Percentiles rank a stretch among this genome's conserved stretches.
phyloP scores from a whole-genome alignment of 2,888 invertebrate species.

The Branchipolynoe longqiensis region DNA sequence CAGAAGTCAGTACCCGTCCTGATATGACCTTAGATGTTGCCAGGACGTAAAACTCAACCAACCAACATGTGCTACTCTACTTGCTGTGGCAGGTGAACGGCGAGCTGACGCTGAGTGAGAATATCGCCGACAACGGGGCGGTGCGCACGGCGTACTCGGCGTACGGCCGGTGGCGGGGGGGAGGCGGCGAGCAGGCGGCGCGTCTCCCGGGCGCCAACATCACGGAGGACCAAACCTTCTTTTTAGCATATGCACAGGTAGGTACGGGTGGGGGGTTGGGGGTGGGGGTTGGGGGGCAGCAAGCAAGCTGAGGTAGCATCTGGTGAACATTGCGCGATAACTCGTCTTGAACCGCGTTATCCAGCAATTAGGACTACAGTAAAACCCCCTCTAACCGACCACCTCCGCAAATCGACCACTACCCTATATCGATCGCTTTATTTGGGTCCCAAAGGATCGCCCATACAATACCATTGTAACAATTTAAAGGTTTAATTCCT shows the following conservation, averaged over 20 bases:
- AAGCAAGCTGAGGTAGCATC: not conserved
- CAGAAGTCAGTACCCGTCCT: too few relatives aligned
- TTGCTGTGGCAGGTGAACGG: constrained; percentile 20
- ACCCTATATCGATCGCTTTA: too few relatives aligned
- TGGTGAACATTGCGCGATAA: too few relatives aligned
- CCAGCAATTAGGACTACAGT: too few relatives aligned
- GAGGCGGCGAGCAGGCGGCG: not conserved
- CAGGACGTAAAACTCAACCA: too few relatives aligned
- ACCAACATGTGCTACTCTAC: not conserved
- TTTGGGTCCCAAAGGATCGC: too few relatives aligned
- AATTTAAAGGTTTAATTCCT: too few relatives aligned
- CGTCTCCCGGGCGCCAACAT: constrained; percentile 14
- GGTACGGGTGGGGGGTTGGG: not conserved
- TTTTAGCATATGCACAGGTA: constrained; percentile 50
- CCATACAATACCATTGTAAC: too few relatives aligned
- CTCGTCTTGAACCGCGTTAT: too few relatives aligned
- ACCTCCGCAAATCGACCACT: too few relatives aligned
- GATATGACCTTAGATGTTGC: too few relatives aligned
- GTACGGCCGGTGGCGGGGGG: constrained; percentile 25
- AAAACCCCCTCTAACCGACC: too few relatives aligned
- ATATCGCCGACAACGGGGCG: constrained; percentile 40
- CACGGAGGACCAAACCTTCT: constrained; percentile 31
- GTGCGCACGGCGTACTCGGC: constrained; percentile 31
- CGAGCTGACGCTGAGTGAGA: constrained; percentile 30
- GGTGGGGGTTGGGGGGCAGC: not conserved